These are phyloP conservation scores for Pemphigus obesinymphae DNA, from an alignment of 1,140 invertebrate species.

Conservation along the genomic window DNA sequence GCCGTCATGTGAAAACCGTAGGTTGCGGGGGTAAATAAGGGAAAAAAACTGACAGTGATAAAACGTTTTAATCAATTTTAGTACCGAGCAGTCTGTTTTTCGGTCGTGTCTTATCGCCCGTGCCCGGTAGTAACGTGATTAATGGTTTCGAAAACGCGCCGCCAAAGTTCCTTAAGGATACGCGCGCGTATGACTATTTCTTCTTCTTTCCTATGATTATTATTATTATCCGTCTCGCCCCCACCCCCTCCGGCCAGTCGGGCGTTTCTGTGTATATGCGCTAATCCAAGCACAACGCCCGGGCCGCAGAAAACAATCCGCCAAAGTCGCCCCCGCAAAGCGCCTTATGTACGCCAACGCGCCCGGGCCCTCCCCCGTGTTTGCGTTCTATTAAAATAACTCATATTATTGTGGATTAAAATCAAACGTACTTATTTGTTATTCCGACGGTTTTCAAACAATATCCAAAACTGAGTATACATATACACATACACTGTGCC, in stretches of 20 bases:
- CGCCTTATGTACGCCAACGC: not conserved
- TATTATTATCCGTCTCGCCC: not conserved
- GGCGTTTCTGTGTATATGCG: not conserved
- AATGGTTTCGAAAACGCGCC: conserved; percentile 2
- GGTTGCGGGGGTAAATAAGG: too few relatives aligned
- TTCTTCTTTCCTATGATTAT: not conserved
- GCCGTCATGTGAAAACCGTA: not conserved
- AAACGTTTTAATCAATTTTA: conserved; percentile 38
- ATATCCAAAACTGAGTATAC: too few relatives aligned
- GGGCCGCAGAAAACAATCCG: not conserved
- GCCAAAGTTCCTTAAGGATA: not conserved
- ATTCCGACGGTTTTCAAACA: not conserved
- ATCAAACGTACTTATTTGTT: not conserved
- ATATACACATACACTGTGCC: too few relatives aligned
- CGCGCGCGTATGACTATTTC: conserved; percentile 14
- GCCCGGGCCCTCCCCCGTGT: not conserved
- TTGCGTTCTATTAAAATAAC: not conserved
- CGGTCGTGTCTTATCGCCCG: conserved; percentile 18
- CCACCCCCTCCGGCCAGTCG: not conserved
- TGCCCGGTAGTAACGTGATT: not conserved
- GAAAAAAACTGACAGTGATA: conserved; percentile 29
- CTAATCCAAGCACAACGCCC: not conserved
- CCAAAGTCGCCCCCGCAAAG: not conserved
- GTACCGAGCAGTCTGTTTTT: conserved; percentile 1
- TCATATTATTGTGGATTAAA: not conserved